Evolutionary conservation across 2,888 invertebrate genomes (phyloP), one percentile per base, ranked within the genome.

Genomic region (Scotopteryx bipunctaria): DNA sequence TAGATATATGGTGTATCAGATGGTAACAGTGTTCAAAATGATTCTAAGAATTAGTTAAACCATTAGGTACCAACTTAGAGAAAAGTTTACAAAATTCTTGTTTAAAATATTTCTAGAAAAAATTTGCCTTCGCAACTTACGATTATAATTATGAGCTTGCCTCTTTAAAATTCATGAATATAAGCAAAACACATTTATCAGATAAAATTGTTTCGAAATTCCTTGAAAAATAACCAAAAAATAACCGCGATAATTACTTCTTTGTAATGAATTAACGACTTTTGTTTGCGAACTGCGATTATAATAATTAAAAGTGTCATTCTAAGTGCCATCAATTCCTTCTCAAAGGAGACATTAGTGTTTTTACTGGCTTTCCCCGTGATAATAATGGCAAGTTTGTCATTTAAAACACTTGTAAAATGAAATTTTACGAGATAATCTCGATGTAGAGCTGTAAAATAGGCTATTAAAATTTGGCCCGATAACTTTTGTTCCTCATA

Each of bases 221-320:
- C 13, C 8, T 25, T 27, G 29, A 48, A 48, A 40, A 54, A 44
- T 44, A 44, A 48, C 40, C 40, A 36, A 36, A 63, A 64, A 63
- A 55, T 69, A 62, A 67, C 67, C 63, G 68, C 69, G 71, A 77
- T 78, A 76, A 83, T 78, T 73, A 79, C 74, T 77, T 79, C 73
- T 81, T 87, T 87, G 80, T 86, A 87, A 86, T 86, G 83, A 84
- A 88, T 83, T 82, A 87, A 89, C 78, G 84, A 74, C 81, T 81
- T 78, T 90, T 85, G 87, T 90, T 90, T 66, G 57, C 53, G 47
- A 89, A 89, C 72, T 76, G 66, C 75, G 72, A 88, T 90, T 88
- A 86, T 84, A 88, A 87, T 87, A 88, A 90, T 90, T 88, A 90
- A 89, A 89, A 90, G 85, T 87, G 76, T 80, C 87, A 89, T 89